phyloP scores from a whole-genome alignment of 2,113 vertebrate genomes.

The Campylorhamphus procurvoides region DNA sequence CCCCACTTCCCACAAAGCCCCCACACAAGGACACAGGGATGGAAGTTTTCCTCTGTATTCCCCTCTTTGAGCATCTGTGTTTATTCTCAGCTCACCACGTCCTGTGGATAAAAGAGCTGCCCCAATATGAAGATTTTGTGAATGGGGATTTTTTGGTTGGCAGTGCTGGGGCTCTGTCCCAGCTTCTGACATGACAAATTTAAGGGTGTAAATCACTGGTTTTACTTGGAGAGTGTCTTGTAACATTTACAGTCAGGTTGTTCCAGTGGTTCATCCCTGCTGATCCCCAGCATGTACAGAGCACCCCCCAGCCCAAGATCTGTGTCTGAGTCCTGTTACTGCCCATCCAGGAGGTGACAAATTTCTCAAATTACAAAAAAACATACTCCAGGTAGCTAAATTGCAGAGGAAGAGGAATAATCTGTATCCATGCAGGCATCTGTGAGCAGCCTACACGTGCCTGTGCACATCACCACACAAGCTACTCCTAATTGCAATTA shows the following conservation, averaged over 20 bases:
- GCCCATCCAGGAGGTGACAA: background rate
- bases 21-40: fast-evolving
- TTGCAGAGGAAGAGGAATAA: fast-evolving
- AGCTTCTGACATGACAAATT: background rate
- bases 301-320: background rate
- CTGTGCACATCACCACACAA: background rate
- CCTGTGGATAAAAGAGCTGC: background rate
- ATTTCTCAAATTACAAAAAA: background rate
- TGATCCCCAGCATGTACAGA: background rate
- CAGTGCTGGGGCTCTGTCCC: background rate
- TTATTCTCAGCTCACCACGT: background rate
- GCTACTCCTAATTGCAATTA: background rate
- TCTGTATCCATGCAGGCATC: background rate
- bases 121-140: background rate
- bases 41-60: background rate
- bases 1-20: background rate
- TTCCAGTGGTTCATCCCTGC: background rate
- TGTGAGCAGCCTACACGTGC: background rate
- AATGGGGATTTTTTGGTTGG: too few relatives aligned
- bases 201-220: fast-evolving
- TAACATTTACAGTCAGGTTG: background rate
- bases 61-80: background rate
- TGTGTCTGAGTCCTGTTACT: background rate
- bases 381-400: background rate
- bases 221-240: background rate